Evolutionary conservation across 2,797 vertebrate genomes (phyloP).

Genomic region (Halcyon smyrnensis): DNA sequence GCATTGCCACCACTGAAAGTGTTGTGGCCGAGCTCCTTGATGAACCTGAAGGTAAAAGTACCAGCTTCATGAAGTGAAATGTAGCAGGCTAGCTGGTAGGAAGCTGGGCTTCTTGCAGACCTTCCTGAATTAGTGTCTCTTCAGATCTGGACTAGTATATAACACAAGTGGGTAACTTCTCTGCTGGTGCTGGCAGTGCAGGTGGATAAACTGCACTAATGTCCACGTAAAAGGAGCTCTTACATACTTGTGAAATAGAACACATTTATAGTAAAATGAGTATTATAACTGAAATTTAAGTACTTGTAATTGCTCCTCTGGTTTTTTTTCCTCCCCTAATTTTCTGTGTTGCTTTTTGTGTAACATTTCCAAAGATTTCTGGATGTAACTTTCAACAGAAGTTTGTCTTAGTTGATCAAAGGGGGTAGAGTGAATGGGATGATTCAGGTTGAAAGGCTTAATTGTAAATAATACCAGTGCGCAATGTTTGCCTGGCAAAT

Average conservation of each 20-base stretch:
- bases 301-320: neutral
- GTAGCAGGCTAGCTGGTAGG: neutral
- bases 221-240: neutral
- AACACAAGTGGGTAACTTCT: neutral
- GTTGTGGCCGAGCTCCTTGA: neutral
- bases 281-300: neutral
- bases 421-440: neutral
- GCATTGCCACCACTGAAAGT: rapidly evolving
- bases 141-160: neutral
- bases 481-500: neutral
- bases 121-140: neutral
- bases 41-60: neutral
- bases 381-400: neutral
- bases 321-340: neutral
- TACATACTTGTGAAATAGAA: neutral
- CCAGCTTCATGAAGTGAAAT: neutral
- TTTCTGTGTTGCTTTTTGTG: neutral
- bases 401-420: too few relatives aligned
- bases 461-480: neutral
- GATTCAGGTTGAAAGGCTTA: neutral
- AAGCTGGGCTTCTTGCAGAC: neutral
- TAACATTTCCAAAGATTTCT: neutral
- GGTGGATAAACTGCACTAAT: neutral
- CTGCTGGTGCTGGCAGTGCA: neutral
- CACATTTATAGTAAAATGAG: neutral